Evolutionary conservation across 2,888 invertebrate genomes (phyloP).

Genomic region (Apamea monoglypha): DNA sequence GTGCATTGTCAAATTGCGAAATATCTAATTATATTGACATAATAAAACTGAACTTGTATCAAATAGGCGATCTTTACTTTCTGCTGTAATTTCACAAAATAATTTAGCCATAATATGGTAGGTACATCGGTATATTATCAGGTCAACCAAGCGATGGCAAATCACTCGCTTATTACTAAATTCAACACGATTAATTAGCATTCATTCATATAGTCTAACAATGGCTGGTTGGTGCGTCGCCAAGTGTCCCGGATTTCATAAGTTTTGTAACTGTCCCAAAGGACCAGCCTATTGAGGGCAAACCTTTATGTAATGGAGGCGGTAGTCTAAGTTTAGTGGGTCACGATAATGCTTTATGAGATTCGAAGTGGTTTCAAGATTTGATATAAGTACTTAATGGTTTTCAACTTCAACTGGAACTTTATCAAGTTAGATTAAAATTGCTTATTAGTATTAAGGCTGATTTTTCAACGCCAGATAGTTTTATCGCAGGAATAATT

Average conservation of each 20-base stretch:
- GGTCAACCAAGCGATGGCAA: not conserved
- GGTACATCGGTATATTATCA: no score
- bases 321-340: slow-evolving; percentile 38
- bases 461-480: no score
- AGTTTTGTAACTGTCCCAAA: slow-evolving; percentile 26
- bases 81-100: not conserved
- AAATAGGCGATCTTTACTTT: not conserved
- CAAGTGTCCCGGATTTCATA: slow-evolving; percentile 45
- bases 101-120: not conserved
- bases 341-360: slow-evolving; percentile 35
- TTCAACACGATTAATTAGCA: slow-evolving; percentile 32
- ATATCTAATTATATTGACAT: not conserved
- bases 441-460: not conserved
- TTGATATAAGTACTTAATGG: slow-evolving; percentile 19
- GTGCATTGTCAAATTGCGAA: not conserved
- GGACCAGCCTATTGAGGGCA: slow-evolving; percentile 22
- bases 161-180: slow-evolving; percentile 30
- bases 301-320: slow-evolving; percentile 44
- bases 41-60: not conserved
- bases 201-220: slow-evolving; percentile 32
- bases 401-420: not conserved
- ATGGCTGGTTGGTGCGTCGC: slow-evolving; percentile 38
- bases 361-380: slow-evolving; percentile 2
- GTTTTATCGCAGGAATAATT: no score
- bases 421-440: not conserved